phyloP scores from a whole-genome alignment of 1,140 invertebrate genomes.

The Trissolcus basalis region DNA sequence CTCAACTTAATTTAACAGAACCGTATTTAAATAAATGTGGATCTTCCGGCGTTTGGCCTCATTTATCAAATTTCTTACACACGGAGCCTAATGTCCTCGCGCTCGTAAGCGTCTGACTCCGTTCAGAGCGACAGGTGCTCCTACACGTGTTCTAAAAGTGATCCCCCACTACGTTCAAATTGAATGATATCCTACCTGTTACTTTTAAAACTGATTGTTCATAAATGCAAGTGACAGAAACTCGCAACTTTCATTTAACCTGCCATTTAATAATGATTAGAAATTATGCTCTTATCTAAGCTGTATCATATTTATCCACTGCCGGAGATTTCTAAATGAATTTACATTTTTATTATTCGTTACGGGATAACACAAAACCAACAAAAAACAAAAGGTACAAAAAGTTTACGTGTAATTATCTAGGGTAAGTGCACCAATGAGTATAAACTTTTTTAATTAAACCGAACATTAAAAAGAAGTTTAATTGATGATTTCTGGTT shows the following conservation, averaged over 20 bases:
- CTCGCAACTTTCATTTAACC: constrained; percentile 4
- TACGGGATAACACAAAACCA: too few relatives aligned
- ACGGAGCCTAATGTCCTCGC: constrained; percentile 12
- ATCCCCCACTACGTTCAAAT: constrained; percentile 24
- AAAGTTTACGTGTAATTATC: too few relatives aligned
- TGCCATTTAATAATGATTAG: constrained; percentile 9
- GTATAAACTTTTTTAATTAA: too few relatives aligned
- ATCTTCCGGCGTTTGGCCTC: constrained; percentile 23
- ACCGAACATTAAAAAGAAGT: too few relatives aligned
- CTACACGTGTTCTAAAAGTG: constrained; percentile 33
- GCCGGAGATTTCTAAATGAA: too few relatives aligned
- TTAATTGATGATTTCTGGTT: too few relatives aligned
- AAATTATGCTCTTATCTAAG: constrained; percentile 3
- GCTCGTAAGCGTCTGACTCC: constrained; percentile 16
- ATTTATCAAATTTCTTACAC: constrained; percentile 34
- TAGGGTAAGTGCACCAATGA: too few relatives aligned
- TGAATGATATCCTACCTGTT: constrained; percentile 30
- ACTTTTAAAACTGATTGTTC: constrained; percentile 33
- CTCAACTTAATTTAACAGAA: constrained; percentile 1
- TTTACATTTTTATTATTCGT: too few relatives aligned
- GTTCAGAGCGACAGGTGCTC: constrained; percentile 31
- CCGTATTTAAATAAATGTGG: constrained; percentile 21
- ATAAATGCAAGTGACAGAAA: constrained; percentile 23
- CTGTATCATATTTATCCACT: not conserved
- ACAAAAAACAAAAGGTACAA: too few relatives aligned